Base-by-base conservation (phyloP, 2,113 vertebrate genomes). In the Elephantulus edwardii region DNA sequence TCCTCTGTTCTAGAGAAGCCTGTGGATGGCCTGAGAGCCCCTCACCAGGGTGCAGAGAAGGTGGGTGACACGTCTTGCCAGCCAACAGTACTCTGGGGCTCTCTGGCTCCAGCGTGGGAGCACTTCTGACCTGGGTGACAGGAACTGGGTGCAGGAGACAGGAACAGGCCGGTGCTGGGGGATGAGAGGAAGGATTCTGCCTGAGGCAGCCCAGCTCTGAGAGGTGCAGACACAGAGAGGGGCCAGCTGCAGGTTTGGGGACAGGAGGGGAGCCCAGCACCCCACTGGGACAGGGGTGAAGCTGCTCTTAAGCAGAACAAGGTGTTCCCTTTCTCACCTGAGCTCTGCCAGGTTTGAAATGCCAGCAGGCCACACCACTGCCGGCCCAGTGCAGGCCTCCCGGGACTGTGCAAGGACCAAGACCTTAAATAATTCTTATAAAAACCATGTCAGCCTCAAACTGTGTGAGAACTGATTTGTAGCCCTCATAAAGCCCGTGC, bases 361-460 rank as follows among this genome's bases (percentile, higher is more conserved):
- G 78, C 81, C 50, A 26, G 22, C 3, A 2, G 87, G 87, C 81
- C 74, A 0, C 64, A 30, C 75, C 75, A 90, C 93, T 88, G 94
- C 81, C 19, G 5, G 68, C 1, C n/a, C 50, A 83, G 38, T 44
- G 24, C 81, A n/a, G 30, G 68, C n/a, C 93, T 92, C 88, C 64
- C 48, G 56, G 83, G 85, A 81, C 88, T 68, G 76, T 16, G 56
- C 89, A 14, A 44, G 95, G 8, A 89, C 89, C 78, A 13, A 87
- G 78, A 58, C 91, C 95, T 83, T 87, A 89, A 94, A 93, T 90
- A 95, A 96, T 83, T 95, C 82, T 88, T 90, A 92, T 87, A 96
- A 26, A 70, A 79, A 71, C 86, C 81, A 48, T 54, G 48, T 94
- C 92, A 52, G 56, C 82, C 86, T 95, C 93, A 85, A 97, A 96